Evolutionary conservation across 1,140 invertebrate genomes (phyloP), one percentile per base, ranked within the genome.

Genomic region (Goniozus legneri): DNA sequence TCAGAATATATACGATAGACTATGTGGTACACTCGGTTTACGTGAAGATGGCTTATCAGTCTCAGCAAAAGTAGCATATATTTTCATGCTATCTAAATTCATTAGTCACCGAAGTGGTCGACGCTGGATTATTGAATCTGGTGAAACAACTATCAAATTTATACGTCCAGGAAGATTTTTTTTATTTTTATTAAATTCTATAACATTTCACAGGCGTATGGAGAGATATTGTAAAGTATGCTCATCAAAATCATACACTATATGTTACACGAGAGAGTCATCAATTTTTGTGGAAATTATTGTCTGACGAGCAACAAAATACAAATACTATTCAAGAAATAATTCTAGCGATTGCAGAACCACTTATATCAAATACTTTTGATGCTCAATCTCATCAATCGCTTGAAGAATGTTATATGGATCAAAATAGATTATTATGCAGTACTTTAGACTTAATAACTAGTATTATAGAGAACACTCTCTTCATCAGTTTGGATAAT

Each of bases 181-280:
- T 24, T 34, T 32, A 8, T 13, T 0, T 8, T 13, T 20, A 42
- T 27, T 33, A 35, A 16, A 1, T 33, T 27, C 13, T 34, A 22
- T 38, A 21, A 30, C 27, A 8, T 27, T 52, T 56, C 40, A 38
- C 21, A 75, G 74, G 58, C 36, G 32, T 61, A 3, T 86, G 83
- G 82, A 65, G 59, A 18, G 59, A 79, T 37, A 67, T 82, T 3
- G 63, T 84, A 2, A 73, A 76, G 33, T 79, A 77, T 43, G 79
- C 76, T 40, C 78, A 82, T 42, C 62, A 71, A 36, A 80, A 80
- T 68, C 78, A 83, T 27, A 85, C 83, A 6, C 58, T 84, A 50
- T 85, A 84, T 50, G 77, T 85, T n/a, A 78, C 78, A 0, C 71
- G 77, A 14, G 80, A 82, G 49, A 79, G 80, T 6, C 75, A 80